phyloP scores from a whole-genome alignment of 2,113 vertebrate species.

The Cathartes aura region DNA sequence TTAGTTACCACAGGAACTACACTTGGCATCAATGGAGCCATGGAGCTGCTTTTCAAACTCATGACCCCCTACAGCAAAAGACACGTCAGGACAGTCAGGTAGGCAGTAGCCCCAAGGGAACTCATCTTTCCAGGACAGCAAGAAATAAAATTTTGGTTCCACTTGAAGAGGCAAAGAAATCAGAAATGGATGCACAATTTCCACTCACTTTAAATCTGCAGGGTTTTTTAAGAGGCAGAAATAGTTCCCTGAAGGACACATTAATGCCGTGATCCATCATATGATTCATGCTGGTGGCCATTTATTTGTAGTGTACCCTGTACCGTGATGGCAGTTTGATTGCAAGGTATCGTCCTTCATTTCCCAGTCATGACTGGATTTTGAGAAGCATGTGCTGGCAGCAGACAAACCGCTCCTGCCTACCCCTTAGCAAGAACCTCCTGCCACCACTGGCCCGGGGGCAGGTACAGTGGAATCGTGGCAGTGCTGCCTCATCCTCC shows the following conservation, averaged over 20 bases:
- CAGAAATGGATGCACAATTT: constrained; percentile 23
- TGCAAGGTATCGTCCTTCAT: neutral
- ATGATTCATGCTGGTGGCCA: constrained; percentile 40
- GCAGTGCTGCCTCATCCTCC: neutral
- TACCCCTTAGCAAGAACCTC: neutral
- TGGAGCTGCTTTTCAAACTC: constrained; percentile 86
- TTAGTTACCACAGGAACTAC: constrained; percentile 84
- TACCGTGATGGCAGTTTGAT: neutral
- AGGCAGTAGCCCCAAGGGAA: constrained; percentile 56
- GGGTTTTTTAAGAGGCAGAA: constrained; percentile 26
- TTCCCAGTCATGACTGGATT: neutral
- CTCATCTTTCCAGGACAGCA: constrained; percentile 12
- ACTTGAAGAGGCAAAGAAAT: constrained; percentile 44
- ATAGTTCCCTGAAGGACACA: neutral
- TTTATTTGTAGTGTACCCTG: neutral
- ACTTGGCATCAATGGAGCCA: constrained; percentile 85
- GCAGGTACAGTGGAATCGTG: neutral
- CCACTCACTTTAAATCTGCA: neutral
- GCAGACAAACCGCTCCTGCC: neutral
- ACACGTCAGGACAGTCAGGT: constrained; percentile 83
- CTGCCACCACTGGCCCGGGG: neutral
- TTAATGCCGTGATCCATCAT: constrained; percentile 31
- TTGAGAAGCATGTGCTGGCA: neutral
- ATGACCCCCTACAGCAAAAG: constrained; percentile 84
- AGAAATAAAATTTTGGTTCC: constrained; percentile 57